A percentile compares a stretch with the other conserved stretches of the same genome.
Evolutionary conservation across 2,113 vertebrate species (phyloP).

Genomic region (Nannospalax galili): DNA sequence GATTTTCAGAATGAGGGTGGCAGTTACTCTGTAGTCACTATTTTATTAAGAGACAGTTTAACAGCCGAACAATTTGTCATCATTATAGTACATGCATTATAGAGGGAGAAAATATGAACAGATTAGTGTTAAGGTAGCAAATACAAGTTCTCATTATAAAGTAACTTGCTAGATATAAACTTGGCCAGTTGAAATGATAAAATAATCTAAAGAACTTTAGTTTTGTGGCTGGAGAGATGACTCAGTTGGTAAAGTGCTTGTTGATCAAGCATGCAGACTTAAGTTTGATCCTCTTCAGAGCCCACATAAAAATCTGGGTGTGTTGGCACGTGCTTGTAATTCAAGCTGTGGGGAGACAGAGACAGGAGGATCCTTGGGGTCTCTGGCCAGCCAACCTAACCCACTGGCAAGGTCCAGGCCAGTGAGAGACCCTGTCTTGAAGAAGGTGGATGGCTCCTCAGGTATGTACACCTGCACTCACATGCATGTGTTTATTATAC

Average conservation of each 20-base stretch:
- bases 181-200: slow-evolving; percentile 12
- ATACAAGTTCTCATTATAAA: slow-evolving; percentile 16
- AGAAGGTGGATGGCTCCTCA: background rate
- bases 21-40: background rate
- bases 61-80: background rate
- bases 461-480: background rate
- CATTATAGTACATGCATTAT: background rate
- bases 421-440: background rate
- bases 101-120: background rate
- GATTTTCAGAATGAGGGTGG: background rate
- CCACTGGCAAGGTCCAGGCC: background rate
- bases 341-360: background rate
- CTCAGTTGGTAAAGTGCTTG: background rate
- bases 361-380: background rate
- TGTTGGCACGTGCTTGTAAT: background rate
- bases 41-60: slow-evolving; percentile 9
- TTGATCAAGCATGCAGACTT: too few relatives aligned
- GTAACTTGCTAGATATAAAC: background rate
- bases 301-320: background rate
- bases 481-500: background rate
- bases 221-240: background rate
- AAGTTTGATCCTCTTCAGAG: background rate
- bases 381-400: background rate
- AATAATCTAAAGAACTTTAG: slow-evolving; percentile 3
- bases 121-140: background rate